Evolutionary conservation across 2,113 vertebrate genomes (phyloP).

Genomic region (Nanorana parkeri): DNA sequence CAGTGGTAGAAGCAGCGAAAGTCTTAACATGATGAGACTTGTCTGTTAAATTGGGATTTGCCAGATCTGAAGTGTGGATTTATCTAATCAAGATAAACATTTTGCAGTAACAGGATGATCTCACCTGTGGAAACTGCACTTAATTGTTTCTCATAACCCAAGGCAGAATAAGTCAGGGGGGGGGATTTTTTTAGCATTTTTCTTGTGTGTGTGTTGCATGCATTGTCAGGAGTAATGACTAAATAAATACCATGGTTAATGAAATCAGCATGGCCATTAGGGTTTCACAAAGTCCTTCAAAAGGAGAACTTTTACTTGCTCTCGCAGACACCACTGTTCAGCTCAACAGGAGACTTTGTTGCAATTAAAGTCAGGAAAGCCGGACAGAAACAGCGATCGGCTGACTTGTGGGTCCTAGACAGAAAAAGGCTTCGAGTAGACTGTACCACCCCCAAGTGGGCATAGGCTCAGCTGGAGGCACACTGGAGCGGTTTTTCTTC

Average conservation of each 20-base stretch:
- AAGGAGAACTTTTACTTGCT: slow-evolving; percentile 60
- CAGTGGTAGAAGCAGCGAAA: too few species aligned
- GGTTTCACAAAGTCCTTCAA: slow-evolving; percentile 62
- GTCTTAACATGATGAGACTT: too few species aligned
- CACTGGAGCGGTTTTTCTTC: slow-evolving; percentile 71
- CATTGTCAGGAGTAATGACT: slow-evolving; percentile 57
- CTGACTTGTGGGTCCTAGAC: slow-evolving; percentile 71
- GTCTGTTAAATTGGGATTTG: too few species aligned
- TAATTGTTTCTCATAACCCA: slow-evolving; percentile 38
- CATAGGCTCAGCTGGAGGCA: slow-evolving; percentile 85
- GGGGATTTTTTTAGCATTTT: slow-evolving; percentile 35
- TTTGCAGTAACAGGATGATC: slow-evolving; percentile 56
- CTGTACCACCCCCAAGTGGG: slow-evolving; percentile 98
- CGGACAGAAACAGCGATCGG: slow-evolving; percentile 75
- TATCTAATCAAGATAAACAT: slow-evolving; percentile 35
- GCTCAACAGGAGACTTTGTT: slow-evolving; percentile 76
- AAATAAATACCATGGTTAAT: slow-evolving; percentile 64
- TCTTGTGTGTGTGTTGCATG: slow-evolving; percentile 49
- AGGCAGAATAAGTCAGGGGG: slow-evolving; percentile 2
- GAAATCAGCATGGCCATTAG: slow-evolving; percentile 62
- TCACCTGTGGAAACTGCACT: slow-evolving; percentile 46
- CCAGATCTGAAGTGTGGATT: too few species aligned
- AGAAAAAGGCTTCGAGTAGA: slow-evolving; percentile 80
- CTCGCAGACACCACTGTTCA: slow-evolving; percentile 69
- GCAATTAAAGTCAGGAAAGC: slow-evolving; percentile 83